Percentiles rank a stretch among this genome's conserved stretches.
Conservation (phyloP, 2,888 invertebrate species). For the Apamea crenata region DNA sequence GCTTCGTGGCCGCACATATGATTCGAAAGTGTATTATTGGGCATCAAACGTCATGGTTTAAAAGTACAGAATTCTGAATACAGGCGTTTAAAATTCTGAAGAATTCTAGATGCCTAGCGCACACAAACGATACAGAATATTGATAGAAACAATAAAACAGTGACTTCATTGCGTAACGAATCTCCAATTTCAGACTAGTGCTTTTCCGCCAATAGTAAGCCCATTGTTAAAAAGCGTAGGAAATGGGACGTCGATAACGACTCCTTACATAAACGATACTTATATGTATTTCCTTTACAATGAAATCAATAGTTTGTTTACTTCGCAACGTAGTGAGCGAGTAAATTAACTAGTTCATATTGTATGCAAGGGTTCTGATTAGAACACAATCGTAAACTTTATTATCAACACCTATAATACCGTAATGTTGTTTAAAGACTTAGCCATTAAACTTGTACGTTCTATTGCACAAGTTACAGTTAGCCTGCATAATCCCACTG, state of each 20-base stretch:
- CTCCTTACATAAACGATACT: conserved; percentile 57
- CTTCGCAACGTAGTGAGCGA: conserved; percentile 41
- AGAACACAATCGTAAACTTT: conserved; percentile 31
- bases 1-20: background rate
- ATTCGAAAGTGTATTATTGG: conserved; percentile 8
- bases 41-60: conserved; percentile 4
- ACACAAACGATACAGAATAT: conserved; percentile 54
- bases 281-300: conserved; percentile 58
- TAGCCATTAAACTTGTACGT: background rate
- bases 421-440: conserved; percentile 30
- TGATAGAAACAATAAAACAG: conserved; percentile 65
- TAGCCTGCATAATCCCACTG: no score
- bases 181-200: conserved; percentile 68
- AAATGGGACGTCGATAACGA: conserved; percentile 70
- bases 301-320: conserved; percentile 55
- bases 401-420: conserved; percentile 36
- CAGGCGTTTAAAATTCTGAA: background rate
- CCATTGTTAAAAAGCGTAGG: conserved; percentile 70
- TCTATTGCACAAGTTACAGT: conserved; percentile 8
- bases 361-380: conserved; percentile 42
- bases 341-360: conserved; percentile 56
- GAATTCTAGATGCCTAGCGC: conserved; percentile 11
- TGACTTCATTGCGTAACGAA: conserved; percentile 68
- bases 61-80: background rate
- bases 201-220: conserved; percentile 70